A percentile compares a stretch with the other conserved stretches of the same genome.
These are phyloP conservation scores for Eudemis profundana DNA, from an alignment of 2,888 invertebrate species.

Conservation along the genomic window DNA sequence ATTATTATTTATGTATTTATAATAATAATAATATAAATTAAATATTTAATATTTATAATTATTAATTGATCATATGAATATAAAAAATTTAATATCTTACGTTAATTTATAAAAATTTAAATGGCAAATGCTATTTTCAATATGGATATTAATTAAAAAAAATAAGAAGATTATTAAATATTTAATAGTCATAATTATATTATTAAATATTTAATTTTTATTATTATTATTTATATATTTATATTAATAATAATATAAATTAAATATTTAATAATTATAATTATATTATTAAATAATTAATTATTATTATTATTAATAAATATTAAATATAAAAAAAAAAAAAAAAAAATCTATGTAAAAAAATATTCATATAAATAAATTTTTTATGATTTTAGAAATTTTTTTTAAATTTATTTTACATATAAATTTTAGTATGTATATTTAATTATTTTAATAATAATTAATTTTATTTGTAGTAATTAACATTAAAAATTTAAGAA, in stretches of 20 bases:
- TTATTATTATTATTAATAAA: too few species aligned
- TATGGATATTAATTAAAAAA: too few species aligned
- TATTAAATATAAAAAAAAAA: constrained; percentile 63
- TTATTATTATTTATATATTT: constrained; percentile 44
- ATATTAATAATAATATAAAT: constrained; percentile 43
- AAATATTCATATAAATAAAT: constrained; percentile 63
- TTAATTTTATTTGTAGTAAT: constrained; percentile 60
- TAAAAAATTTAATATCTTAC: too few species aligned
- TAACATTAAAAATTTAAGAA: constrained; percentile 85
- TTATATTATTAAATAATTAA: constrained; percentile 48
- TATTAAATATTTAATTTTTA: constrained; percentile 46
- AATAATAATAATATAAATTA: too few species aligned
- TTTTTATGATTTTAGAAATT: constrained; percentile 81
- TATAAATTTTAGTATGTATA: constrained; percentile 80
- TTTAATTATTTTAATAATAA: constrained; percentile 74
- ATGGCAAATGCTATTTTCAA: too few species aligned
- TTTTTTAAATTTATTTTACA: constrained; percentile 83
- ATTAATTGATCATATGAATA: too few species aligned
- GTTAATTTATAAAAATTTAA: too few species aligned
- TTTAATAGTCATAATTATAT: constrained; percentile 1
- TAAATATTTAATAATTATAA: constrained; percentile 49
- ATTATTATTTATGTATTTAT: too few species aligned
- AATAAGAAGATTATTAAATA: too few species aligned
- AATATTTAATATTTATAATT: too few species aligned
- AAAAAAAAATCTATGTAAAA: constrained; percentile 67